Percentiles rank a stretch among this genome's conserved stretches.
Evolutionary conservation across 2,888 invertebrate species (phyloP).

Genomic region (Pilophorus perplexus): DNA sequence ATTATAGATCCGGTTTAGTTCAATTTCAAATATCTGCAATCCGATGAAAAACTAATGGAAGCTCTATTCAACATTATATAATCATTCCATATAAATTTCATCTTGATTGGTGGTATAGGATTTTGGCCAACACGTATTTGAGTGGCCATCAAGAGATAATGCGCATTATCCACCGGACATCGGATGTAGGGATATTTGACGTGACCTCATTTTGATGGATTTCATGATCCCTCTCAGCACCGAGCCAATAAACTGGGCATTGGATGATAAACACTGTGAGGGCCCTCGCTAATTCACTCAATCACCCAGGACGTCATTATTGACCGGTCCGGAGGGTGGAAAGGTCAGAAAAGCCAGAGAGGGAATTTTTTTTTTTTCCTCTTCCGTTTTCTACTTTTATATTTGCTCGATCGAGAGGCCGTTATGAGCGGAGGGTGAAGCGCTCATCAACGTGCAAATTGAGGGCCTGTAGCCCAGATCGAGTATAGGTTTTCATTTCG

Average conservation of each 20-base stretch:
- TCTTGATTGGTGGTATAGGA: too few relatives aligned
- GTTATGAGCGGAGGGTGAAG: background rate
- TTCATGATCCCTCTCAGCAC: background rate
- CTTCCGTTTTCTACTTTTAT: background rate
- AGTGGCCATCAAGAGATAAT: too few relatives aligned
- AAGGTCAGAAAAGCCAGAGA: too few relatives aligned
- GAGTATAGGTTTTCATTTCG: constrained; percentile 20
- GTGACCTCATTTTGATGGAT: background rate
- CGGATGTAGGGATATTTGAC: too few relatives aligned
- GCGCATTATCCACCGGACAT: too few relatives aligned
- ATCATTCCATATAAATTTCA: too few relatives aligned
- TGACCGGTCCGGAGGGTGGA: background rate
- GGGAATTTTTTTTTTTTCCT: background rate
- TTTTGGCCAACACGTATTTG: too few relatives aligned
- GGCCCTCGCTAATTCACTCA: background rate
- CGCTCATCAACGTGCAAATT: constrained; percentile 24
- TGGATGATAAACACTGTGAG: background rate
- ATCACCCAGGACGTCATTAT: background rate
- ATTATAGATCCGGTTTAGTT: too few relatives aligned
- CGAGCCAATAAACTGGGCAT: background rate
- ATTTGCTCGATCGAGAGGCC: too few relatives aligned
- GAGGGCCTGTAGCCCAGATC: background rate
- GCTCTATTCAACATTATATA: too few relatives aligned
- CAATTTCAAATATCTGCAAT: too few relatives aligned
- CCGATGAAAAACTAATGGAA: too few relatives aligned